A percentile compares a stretch with the other conserved stretches of the same genome.
Conservation (phyloP, 2,797 vertebrate species). For the Clamator glandarius region DNA sequence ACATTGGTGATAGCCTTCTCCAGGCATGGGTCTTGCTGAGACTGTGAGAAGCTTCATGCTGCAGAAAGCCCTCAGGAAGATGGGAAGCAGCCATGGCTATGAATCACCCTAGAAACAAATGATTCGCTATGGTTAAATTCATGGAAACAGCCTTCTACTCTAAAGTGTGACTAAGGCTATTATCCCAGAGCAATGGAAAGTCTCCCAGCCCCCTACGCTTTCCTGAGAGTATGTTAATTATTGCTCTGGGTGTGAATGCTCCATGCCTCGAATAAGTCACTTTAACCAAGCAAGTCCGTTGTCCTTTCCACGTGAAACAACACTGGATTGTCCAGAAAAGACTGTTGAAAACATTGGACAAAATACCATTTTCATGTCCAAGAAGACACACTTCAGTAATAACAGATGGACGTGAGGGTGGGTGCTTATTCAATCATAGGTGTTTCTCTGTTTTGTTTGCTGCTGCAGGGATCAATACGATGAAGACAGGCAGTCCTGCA, state of each 20-base stretch:
- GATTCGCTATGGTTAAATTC: background rate
- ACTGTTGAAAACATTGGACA: background rate
- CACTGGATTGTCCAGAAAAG: background rate
- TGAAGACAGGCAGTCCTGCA: background rate
- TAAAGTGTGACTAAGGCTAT: conserved; percentile 37
- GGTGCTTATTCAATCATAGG: background rate
- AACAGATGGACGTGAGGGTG: background rate
- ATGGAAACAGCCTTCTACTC: background rate
- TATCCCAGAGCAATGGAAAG: conserved; percentile 11
- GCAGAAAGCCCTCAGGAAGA: conserved; percentile 7
- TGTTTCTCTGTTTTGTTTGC: background rate
- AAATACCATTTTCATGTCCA: background rate
- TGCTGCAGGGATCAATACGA: background rate
- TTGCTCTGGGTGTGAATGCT: background rate
- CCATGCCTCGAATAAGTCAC: background rate
- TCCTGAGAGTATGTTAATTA: conserved; percentile 11
- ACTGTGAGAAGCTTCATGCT: background rate
- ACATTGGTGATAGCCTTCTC: conserved; percentile 19
- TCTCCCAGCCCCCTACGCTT: background rate
- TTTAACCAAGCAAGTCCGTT: background rate
- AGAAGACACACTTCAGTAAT: background rate
- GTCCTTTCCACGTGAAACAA: background rate
- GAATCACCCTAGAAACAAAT: conserved; percentile 53
- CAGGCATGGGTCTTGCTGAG: background rate
- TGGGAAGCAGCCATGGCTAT: background rate